Percentiles rank a stretch among this genome's conserved stretches.
Conservation (phyloP, 2,888 invertebrate species). For the Dasysyrphus tricinctus region DNA sequence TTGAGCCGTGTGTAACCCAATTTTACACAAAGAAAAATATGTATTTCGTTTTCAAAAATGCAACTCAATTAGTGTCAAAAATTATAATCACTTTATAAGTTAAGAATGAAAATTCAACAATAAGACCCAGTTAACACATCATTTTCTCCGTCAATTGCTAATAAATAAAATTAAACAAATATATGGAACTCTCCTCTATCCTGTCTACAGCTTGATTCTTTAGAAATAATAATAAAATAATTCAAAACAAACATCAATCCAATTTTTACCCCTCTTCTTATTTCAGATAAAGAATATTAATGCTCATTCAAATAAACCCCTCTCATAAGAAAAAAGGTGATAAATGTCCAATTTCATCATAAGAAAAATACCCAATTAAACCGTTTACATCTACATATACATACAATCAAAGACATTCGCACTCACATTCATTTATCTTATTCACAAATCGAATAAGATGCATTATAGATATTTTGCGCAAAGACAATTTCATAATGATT, state of each 20-base stretch:
- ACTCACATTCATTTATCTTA: slow-evolving; percentile 69
- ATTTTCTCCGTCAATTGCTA: background rate
- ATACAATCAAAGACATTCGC: slow-evolving; percentile 9
- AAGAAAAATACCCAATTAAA: slow-evolving; percentile 50
- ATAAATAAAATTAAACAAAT: slow-evolving; percentile 13
- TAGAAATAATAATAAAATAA: background rate
- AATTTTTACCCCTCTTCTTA: background rate
- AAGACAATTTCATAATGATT: slow-evolving; percentile 63
- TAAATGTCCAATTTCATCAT: slow-evolving; percentile 62
- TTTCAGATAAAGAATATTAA: background rate
- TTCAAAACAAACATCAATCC: background rate
- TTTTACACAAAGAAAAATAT: background rate
- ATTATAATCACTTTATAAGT: no score
- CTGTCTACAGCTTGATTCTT: background rate
- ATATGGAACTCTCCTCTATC: background rate
- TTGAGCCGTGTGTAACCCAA: background rate
- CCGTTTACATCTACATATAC: background rate
- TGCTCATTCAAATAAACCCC: background rate
- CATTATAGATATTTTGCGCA: slow-evolving; percentile 58
- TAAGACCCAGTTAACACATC: background rate
- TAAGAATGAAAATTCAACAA: no score
- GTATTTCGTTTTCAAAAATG: background rate
- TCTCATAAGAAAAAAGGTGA: slow-evolving; percentile 42
- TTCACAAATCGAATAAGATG: slow-evolving; percentile 68
- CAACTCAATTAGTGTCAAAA: slow-evolving; percentile 18